A percentile compares a stretch with the other conserved stretches of the same genome.
phyloP scores from a whole-genome alignment of 1,140 invertebrate genomes.

The Wasmannia auropunctata region DNA sequence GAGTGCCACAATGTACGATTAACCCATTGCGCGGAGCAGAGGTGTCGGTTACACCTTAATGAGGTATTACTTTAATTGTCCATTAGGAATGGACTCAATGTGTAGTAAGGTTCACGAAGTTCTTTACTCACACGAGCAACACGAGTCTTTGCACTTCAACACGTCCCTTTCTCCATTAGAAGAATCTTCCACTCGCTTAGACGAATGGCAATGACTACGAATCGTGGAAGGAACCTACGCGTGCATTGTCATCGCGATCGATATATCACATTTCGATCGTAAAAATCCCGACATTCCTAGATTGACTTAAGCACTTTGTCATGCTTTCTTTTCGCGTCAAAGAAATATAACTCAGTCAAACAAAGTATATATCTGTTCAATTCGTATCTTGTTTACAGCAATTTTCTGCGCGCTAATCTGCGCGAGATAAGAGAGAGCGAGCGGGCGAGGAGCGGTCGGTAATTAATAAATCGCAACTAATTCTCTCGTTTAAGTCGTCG shows the following conservation, averaged over 20 bases:
- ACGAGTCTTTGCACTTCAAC: slow-evolving; percentile 32
- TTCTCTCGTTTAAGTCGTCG: slow-evolving; percentile 31
- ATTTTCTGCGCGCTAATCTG: neutral
- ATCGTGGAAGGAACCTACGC: neutral
- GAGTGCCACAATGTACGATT: neutral
- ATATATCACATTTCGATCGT: neutral
- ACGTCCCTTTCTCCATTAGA: slow-evolving; percentile 10
- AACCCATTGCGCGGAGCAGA: neutral
- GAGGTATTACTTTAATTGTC: slow-evolving; percentile 57
- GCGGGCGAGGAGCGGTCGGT: neutral
- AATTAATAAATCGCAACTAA: slow-evolving; percentile 55
- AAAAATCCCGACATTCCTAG: neutral
- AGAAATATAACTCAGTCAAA: neutral
- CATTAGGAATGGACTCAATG: slow-evolving; percentile 32
- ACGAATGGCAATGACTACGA: neutral
- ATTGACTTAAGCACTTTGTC: neutral
- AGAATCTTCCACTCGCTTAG: slow-evolving; percentile 13
- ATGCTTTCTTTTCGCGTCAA: neutral
- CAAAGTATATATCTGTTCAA: neutral
- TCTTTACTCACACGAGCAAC: slow-evolving; percentile 13
- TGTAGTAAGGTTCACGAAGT: slow-evolving; percentile 14
- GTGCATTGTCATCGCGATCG: neutral
- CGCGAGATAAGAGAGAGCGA: neutral
- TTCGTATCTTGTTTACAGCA: neutral
- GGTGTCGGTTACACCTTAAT: slow-evolving; percentile 54